Conservation (phyloP, 2,888 invertebrate species). For the Himalopsyche kuldschensis region DNA sequence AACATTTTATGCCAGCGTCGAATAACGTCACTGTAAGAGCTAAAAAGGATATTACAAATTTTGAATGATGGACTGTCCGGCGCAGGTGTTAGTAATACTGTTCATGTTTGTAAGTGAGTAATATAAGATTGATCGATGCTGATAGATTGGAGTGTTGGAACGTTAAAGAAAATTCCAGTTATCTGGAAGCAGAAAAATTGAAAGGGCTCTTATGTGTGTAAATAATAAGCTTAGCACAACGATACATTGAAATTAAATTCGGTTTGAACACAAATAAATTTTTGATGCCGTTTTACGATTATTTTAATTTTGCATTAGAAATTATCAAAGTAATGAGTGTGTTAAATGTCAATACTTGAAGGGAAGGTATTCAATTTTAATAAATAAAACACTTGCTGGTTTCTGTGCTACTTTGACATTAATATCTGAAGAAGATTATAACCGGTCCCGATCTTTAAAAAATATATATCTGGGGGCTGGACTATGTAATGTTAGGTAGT, state of each 20-base stretch:
- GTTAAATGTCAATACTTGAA: too few species aligned
- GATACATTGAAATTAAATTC: not conserved
- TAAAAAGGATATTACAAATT: slow-evolving; percentile 37
- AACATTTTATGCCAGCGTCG: slow-evolving; percentile 5
- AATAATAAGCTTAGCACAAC: not conserved
- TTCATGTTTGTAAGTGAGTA: not conserved
- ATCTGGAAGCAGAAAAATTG: not conserved
- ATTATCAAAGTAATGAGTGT: too few species aligned
- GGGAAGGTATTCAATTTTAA: too few species aligned
- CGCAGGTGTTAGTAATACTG: slow-evolving; percentile 26
- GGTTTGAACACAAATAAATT: too few species aligned
- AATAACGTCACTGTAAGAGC: slow-evolving; percentile 25
- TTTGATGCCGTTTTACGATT: too few species aligned
- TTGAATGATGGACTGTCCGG: slow-evolving; percentile 39
- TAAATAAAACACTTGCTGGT: too few species aligned
- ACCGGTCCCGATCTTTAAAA: too few species aligned
- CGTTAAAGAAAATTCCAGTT: not conserved
- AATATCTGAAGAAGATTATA: too few species aligned
- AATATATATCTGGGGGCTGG: too few species aligned
- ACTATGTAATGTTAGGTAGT: too few species aligned
- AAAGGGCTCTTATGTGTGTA: not conserved
- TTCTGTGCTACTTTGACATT: too few species aligned
- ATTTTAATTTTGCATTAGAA: too few species aligned
- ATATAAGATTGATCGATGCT: slow-evolving; percentile 13
- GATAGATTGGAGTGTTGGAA: not conserved